Base-by-base conservation (phyloP, 2,888 invertebrate species). In the Epinotia ramella region DNA sequence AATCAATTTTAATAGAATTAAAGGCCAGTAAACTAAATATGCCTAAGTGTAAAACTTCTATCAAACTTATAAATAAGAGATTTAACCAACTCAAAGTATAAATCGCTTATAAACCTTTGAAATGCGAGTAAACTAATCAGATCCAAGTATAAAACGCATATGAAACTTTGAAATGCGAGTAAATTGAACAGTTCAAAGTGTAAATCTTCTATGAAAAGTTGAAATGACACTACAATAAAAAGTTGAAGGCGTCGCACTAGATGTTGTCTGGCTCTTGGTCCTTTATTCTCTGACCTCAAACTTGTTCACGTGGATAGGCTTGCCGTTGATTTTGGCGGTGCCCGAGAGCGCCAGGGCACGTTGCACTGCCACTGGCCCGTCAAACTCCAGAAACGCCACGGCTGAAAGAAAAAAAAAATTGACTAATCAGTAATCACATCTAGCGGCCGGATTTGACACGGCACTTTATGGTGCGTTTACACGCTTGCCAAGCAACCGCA, bases 321-420 rank as follows among this genome's bases (percentile, higher is more conserved):
- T 92, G 16, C 90, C 89, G 68, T 84, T 87, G 46, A 91, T 85
- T 12, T 82, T 80, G 5, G 85, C 84, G 64, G 85, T 78, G 62
- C 85, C 83, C 9, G 91, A 65, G 0, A 53, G 53, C 1, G 93
- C 93, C 11, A 81, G 80, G 16, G 88, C 86, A 2, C 11, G 40
- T 9, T 57, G 11, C 3, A 91, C 89, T 0, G 91, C 81, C 20
- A 87, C 86, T 0, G 91, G 91, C 0, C 91, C 88, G 59, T 91
- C 91, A 66, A 93, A 90, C 75, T 93, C 92, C 5, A 93, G 82
- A 80, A 93, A 93, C 7, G 87, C 87, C 9, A 92, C 89, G 0
- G 84, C 93, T 93, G 87, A 60, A 82, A 85, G 62, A 64, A 40
- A 56, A 60, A 70, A 40, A 40, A 59, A 56, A 62, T 0, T 0